Evolutionary conservation across 2,113 vertebrate species (phyloP).

Genomic region (Platichthys flesus): DNA sequence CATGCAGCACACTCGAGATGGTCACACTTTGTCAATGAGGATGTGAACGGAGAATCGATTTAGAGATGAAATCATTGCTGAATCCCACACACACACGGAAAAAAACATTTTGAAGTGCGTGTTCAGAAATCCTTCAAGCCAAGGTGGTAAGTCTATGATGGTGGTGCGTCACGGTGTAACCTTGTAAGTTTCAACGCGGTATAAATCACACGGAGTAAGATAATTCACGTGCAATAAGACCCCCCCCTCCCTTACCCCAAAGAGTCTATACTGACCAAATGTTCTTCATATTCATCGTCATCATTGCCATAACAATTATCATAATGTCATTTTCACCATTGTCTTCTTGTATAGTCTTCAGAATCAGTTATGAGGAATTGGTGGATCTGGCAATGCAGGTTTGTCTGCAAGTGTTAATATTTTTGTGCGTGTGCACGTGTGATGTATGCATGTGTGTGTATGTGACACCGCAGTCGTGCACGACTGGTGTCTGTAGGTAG

Average conservation of each 20-base stretch:
- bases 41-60: slow-evolving; percentile 46
- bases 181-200: slow-evolving; percentile 80
- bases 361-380: slow-evolving; percentile 63
- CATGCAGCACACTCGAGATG: slow-evolving; percentile 72
- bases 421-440: slow-evolving; percentile 32
- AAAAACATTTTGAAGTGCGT: slow-evolving; percentile 59
- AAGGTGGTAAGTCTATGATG: slow-evolving; percentile 61
- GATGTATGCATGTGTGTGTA: slow-evolving; percentile 27
- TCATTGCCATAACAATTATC: slow-evolving; percentile 62
- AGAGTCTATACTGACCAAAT: slow-evolving; percentile 84
- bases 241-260: slow-evolving; percentile 73
- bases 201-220: slow-evolving; percentile 99
- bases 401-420: slow-evolving; percentile 46
- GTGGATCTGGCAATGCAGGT: slow-evolving; percentile 56
- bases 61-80: slow-evolving; percentile 28
- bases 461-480: slow-evolving; percentile 51
- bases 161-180: slow-evolving; percentile 55
- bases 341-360: slow-evolving; percentile 64
- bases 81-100: slow-evolving; percentile 40
- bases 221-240: slow-evolving; percentile 99
- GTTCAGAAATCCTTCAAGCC: slow-evolving; percentile 62
- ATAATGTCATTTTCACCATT: slow-evolving; percentile 62
- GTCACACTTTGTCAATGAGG: slow-evolving; percentile 53
- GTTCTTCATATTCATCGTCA: slow-evolving; percentile 70
- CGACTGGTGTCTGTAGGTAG: slow-evolving; percentile 72